Percentiles rank a stretch among this genome's conserved stretches.
These are phyloP conservation scores for Eudyptes chrysolophus DNA, from an alignment of 2,113 vertebrate species.

Conservation along the genomic window DNA sequence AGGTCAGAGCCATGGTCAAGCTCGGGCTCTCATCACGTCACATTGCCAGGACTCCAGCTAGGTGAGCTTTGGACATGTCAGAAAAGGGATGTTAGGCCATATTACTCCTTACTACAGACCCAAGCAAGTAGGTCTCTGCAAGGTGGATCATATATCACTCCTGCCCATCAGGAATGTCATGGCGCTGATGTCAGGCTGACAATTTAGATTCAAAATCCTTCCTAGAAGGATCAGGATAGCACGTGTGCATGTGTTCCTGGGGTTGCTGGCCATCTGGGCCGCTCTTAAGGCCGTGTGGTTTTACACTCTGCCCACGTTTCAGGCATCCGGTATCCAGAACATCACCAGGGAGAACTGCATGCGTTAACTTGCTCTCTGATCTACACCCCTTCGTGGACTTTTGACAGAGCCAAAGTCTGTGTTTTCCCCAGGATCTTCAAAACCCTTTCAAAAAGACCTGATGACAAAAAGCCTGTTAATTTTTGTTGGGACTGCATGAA, in stretches of 20 bases:
- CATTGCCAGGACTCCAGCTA: neutral
- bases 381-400: neutral
- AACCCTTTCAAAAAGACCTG: neutral
- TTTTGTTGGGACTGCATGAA: conserved; percentile 1
- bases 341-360: neutral
- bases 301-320: conserved; percentile 43
- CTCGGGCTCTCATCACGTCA: neutral
- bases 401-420: neutral
- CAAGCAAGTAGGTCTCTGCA: neutral
- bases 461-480: conserved; percentile 14
- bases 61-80: neutral
- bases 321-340: neutral
- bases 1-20: neutral
- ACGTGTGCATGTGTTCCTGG: conserved; percentile 5
- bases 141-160: neutral
- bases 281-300: conserved; percentile 17
- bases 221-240: conserved; percentile 43
- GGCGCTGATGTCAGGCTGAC: neutral
- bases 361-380: neutral
- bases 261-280: conserved; percentile 45
- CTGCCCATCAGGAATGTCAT: neutral
- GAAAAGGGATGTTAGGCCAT: neutral
- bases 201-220: conserved; percentile 32
- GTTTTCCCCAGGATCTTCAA: neutral
- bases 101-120: neutral